A percentile compares a stretch with the other conserved stretches of the same genome.
phyloP scores from a whole-genome alignment of 2,797 vertebrate genomes.

The Sebastes itinus region DNA sequence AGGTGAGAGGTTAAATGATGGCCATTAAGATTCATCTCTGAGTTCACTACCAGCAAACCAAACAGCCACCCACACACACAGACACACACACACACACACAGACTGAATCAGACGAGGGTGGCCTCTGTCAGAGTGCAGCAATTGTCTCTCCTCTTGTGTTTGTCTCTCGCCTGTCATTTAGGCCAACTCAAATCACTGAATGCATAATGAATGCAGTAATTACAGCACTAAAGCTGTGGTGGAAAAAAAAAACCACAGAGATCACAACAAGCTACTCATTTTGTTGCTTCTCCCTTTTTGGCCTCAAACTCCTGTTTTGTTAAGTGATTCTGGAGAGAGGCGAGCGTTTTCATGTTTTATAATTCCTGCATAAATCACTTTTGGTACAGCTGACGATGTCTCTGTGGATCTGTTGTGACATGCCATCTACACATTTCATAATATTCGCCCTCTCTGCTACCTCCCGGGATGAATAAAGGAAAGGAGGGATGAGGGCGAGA shows the following conservation, averaged over 20 bases:
- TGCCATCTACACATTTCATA: constrained; percentile 41
- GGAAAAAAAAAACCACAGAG: neutral
- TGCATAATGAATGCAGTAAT: constrained; percentile 66
- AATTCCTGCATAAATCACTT: constrained; percentile 33
- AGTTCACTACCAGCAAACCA: constrained; percentile 57
- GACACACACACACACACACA: constrained; percentile 8
- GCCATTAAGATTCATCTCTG: constrained; percentile 73
- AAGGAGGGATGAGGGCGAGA: constrained; percentile 6
- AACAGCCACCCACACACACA: neutral
- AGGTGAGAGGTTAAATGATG: constrained; percentile 71
- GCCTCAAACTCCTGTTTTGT: constrained; percentile 19
- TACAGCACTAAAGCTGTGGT: constrained; percentile 25
- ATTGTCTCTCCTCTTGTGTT: constrained; percentile 62
- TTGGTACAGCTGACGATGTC: constrained; percentile 10
- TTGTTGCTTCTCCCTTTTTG: constrained; percentile 10
- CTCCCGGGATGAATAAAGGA: constrained; percentile 36
- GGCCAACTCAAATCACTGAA: constrained; percentile 48
- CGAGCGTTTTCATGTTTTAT: neutral
- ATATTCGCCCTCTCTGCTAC: constrained; percentile 19
- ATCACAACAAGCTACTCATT: constrained; percentile 24
- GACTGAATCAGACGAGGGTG: constrained; percentile 31
- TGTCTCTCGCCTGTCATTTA: constrained; percentile 56
- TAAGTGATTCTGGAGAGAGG: constrained; percentile 24
- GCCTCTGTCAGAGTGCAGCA: constrained; percentile 49
- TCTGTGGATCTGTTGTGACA: constrained; percentile 53